Conservation (phyloP, 2,888 invertebrate species). For the Hirtodrosophila histrioides region DNA sequence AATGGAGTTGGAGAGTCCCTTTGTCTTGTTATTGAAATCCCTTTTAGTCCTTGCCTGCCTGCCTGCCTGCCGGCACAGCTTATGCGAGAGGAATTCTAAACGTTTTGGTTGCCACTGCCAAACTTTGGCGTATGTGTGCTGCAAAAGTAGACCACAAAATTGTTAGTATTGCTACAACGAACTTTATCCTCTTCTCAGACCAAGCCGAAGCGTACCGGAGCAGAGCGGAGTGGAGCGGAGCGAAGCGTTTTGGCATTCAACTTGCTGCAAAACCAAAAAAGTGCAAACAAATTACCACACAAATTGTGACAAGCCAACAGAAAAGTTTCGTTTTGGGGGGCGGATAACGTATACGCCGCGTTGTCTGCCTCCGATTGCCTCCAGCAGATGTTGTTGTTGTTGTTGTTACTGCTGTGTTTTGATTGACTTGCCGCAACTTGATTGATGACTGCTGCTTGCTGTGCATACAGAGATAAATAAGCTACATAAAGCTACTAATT, state of each 20-base stretch:
- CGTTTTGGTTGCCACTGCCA: constrained; percentile 26
- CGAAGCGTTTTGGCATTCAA: background rate
- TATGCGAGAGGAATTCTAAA: constrained; percentile 45
- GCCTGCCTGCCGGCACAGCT: constrained; percentile 11
- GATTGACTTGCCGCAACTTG: constrained; percentile 34
- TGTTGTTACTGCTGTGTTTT: constrained; percentile 5
- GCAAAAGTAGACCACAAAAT: constrained; percentile 61
- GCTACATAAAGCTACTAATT: constrained; percentile 15
- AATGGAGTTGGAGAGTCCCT: constrained; percentile 6
- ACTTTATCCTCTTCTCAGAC: background rate
- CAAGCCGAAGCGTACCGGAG: too few relatives aligned
- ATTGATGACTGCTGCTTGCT: constrained; percentile 32
- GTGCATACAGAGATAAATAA: background rate
- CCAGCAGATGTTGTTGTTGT: constrained; percentile 18
- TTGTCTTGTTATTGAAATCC: constrained; percentile 9
- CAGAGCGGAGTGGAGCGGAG: too few relatives aligned
- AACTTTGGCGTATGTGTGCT: constrained; percentile 43
- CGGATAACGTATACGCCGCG: constrained; percentile 43
- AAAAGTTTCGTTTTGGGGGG: constrained; percentile 26
- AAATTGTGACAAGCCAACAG: constrained; percentile 54
- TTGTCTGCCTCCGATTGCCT: constrained; percentile 38
- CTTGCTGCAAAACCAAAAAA: constrained; percentile 29
- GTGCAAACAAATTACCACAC: constrained; percentile 60
- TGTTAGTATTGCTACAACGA: constrained; percentile 61
- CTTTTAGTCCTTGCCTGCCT: constrained; percentile 17